Percentiles rank a stretch among this genome's conserved stretches.
Evolutionary conservation across 2,113 vertebrate genomes (phyloP).

Genomic region (Crotalus horridus): DNA sequence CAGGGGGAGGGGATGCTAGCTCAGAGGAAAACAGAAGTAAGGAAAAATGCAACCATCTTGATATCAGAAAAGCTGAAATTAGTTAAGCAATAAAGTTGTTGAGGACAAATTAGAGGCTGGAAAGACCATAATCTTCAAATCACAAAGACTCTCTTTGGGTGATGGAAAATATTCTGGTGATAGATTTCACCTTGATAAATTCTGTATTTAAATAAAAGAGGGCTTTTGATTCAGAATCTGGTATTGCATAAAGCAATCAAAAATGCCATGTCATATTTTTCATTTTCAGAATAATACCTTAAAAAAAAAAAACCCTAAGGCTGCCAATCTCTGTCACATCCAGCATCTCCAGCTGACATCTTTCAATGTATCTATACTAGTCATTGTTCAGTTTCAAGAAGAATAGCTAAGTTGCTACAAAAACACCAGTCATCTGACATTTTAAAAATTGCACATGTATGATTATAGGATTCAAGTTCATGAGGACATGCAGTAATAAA

Average conservation of each 20-base stretch:
- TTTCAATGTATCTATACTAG: not conserved
- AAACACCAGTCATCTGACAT: not conserved
- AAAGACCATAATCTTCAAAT: not conserved
- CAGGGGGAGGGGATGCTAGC: not conserved
- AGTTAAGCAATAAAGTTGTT: not conserved
- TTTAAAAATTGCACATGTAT: not conserved
- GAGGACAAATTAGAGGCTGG: not conserved
- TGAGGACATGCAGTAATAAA: not conserved
- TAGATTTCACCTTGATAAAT: not conserved
- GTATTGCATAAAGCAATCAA: not conserved
- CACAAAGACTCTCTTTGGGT: not conserved
- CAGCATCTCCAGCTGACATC: not conserved
- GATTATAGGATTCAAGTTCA: not conserved
- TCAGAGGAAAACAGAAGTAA: not conserved
- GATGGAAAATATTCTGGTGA: not conserved
- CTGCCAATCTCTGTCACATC: not conserved
- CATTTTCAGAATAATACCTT: not conserved
- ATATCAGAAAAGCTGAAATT: not conserved
- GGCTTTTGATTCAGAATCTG: not conserved
- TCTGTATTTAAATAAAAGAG: not conserved
- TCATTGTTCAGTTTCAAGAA: not conserved
- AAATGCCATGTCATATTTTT: not conserved
- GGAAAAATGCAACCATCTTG: not conserved
- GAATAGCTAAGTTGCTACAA: not conserved
- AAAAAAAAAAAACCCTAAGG: not conserved